phyloP scores from a whole-genome alignment of 30 jellyfish, hydroid and myxozoan genomes.

The Rhopilema esculentum region DNA sequence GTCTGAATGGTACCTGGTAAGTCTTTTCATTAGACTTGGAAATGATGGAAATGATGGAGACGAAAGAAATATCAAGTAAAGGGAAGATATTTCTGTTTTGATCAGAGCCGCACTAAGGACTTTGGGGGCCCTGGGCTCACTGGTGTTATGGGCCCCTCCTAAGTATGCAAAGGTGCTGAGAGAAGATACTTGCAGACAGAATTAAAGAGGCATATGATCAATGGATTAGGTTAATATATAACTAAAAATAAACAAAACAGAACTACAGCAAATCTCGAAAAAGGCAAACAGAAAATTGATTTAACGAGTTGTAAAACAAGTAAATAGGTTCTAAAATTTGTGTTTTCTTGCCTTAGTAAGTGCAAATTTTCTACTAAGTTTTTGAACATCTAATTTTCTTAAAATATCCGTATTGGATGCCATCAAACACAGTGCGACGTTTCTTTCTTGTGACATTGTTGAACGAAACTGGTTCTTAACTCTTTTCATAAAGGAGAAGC shows the following conservation, averaged over 20 bases:
- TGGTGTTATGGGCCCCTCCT: slow-evolving; percentile 1
- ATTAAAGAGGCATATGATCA: not conserved
- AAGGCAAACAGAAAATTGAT: not conserved
- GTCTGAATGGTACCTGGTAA: too few species aligned
- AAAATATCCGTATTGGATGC: slow-evolving; percentile 32
- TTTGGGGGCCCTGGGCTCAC: slow-evolving; percentile 15
- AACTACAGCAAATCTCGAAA: not conserved
- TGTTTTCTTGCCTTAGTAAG: not conserved
- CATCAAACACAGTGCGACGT: slow-evolving; percentile 7
- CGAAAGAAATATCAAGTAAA: slow-evolving; percentile 43
- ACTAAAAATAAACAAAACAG: not conserved
- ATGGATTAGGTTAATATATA: not conserved
- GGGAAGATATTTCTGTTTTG: slow-evolving; percentile 48
- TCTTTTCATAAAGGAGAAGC: slow-evolving; percentile 55
- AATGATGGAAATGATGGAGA: slow-evolving; percentile 49
- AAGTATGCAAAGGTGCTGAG: not conserved
- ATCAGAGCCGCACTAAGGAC: not conserved
- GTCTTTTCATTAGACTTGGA: too few species aligned
- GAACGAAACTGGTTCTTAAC: slow-evolving; percentile 33
- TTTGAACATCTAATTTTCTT: slow-evolving; percentile 1
- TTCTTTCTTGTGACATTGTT: slow-evolving; percentile 52
- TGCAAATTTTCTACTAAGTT: slow-evolving; percentile 6
- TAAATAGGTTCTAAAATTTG: not conserved
- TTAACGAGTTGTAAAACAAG: not conserved
- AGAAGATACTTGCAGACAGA: not conserved